These are phyloP conservation scores for Fundulus diaphanus DNA, from an alignment of 2,797 vertebrate species.

Conservation along the genomic window DNA sequence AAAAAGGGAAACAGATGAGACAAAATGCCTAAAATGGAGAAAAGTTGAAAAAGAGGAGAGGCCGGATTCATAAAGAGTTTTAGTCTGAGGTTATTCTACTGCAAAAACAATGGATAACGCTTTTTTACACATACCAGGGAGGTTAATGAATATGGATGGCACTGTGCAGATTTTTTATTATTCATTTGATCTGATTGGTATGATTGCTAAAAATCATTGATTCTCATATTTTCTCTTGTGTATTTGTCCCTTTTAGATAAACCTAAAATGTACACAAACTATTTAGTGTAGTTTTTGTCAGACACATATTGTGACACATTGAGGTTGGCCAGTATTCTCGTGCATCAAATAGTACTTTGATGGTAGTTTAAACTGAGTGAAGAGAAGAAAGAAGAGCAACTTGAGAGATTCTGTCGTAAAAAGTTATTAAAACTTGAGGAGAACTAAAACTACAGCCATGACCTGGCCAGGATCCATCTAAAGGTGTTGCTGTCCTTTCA, in stretches of 20 bases:
- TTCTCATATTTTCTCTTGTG: neutral
- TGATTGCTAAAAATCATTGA: neutral
- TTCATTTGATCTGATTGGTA: neutral
- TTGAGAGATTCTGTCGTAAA: conserved; percentile 22
- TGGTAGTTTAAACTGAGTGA: conserved; percentile 21
- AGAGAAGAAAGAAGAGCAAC: conserved; percentile 23
- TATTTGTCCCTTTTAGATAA: neutral
- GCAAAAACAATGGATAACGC: neutral
- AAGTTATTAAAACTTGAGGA: conserved; percentile 35
- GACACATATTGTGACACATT: neutral
- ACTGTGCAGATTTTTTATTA: neutral
- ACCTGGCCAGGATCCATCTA: conserved; percentile 22
- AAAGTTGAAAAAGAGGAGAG: no score
- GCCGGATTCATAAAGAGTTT: neutral
- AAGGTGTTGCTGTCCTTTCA: conserved; percentile 32
- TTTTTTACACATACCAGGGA: neutral
- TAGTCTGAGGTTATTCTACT: neutral
- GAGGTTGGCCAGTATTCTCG: conserved; percentile 18
- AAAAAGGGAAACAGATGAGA: no score
- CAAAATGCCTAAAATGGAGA: no score
- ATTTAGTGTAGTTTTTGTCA: neutral
- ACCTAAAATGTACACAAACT: no score
- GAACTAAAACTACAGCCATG: conserved; percentile 14
- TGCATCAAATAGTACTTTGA: conserved; percentile 21
- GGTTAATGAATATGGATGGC: neutral